phyloP scores from a whole-genome alignment of 2,113 vertebrate species.

The Sturnira hondurensis region DNA sequence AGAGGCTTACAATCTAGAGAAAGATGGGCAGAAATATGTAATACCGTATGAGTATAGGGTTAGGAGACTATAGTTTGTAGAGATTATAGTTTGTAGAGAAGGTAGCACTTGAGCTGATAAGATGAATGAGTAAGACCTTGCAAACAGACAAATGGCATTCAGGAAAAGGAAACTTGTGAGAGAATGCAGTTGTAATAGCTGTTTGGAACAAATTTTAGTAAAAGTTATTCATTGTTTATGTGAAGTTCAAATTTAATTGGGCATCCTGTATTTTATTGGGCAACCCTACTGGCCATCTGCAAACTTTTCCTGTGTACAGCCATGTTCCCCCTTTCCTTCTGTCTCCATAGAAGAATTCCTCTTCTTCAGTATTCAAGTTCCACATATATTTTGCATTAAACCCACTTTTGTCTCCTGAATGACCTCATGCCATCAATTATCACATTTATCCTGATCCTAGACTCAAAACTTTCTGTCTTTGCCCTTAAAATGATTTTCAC shows the following conservation, averaged over 20 bases:
- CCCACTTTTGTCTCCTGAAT: not conserved
- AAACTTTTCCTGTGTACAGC: not conserved
- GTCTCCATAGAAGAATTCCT: not conserved
- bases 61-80: not conserved
- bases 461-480: constrained; percentile 20
- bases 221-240: not conserved
- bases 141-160: not conserved
- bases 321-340: not conserved
- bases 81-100: not conserved
- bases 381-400: not conserved
- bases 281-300: not conserved
- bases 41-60: not conserved
- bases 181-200: not conserved
- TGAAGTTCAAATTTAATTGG: not conserved
- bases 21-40: not conserved
- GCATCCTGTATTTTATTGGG: not conserved
- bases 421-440: not conserved
- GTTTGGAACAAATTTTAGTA: not conserved
- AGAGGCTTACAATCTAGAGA: not conserved
- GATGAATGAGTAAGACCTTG: not conserved
- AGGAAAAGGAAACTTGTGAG: not conserved
- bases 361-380: not conserved
- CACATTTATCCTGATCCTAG: not conserved
- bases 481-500: not conserved
- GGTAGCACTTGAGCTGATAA: not conserved